These are phyloP conservation scores for Globodera ellingtonae DNA, from an alignment of 1,140 invertebrate genomes.

Conservation along the genomic window DNA sequence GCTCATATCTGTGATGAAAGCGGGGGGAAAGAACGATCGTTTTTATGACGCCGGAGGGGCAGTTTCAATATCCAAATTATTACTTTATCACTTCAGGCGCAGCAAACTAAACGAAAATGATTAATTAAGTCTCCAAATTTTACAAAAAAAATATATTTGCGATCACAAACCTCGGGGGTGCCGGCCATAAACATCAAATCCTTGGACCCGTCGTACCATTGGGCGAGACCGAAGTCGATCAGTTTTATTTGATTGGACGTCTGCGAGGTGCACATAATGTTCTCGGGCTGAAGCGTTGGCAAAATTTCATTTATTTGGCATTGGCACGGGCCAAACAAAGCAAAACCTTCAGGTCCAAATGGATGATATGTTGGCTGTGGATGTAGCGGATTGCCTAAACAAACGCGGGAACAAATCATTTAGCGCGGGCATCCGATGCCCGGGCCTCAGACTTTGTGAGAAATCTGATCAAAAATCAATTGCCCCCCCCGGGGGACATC, in stretches of 20 bases:
- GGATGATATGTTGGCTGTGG: conserved; percentile 69
- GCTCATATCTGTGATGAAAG: conserved; percentile 57
- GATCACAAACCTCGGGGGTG: conserved; percentile 52
- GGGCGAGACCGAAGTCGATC: conserved; percentile 66
- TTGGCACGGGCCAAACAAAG: conserved; percentile 4
- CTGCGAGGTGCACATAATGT: conserved; percentile 67
- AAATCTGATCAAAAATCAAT: not conserved
- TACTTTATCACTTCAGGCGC: conserved; percentile 66
- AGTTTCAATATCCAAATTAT: not conserved
- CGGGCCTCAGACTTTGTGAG: too few species aligned
- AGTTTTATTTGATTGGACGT: conserved; percentile 66
- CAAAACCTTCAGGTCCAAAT: conserved; percentile 70
- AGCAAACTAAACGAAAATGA: conserved; percentile 68
- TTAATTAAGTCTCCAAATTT: not conserved
- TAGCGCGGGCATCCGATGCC: too few species aligned
- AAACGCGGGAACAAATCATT: too few species aligned
- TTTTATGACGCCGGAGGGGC: not conserved
- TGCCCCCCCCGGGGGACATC: not conserved
- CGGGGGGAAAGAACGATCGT: not conserved
- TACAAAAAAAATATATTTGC: not conserved
- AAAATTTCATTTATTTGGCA: not conserved
- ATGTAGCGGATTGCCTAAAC: conserved; percentile 69
- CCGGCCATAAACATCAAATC: conserved; percentile 66
- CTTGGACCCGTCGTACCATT: conserved; percentile 66
- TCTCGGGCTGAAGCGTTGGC: conserved; percentile 66